These are phyloP conservation scores for Onychostruthus taczanowskii DNA, from an alignment of 2,113 vertebrate genomes.

Conservation along the genomic window DNA sequence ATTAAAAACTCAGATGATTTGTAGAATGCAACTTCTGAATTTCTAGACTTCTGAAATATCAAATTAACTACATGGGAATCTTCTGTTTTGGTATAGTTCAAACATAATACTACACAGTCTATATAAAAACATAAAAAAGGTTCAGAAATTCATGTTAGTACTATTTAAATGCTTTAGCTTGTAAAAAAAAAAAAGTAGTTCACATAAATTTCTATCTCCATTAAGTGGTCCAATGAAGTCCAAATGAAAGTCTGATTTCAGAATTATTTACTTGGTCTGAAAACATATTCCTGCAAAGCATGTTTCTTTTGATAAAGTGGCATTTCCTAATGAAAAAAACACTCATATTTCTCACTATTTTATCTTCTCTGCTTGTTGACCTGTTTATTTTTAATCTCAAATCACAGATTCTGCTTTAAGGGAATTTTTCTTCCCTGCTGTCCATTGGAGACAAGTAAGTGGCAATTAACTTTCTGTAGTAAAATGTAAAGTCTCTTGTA, in stretches of 20 bases:
- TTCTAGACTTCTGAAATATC: neutral
- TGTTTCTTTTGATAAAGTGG: neutral
- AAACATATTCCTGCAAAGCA: neutral
- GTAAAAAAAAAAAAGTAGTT: neutral
- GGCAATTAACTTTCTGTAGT: neutral
- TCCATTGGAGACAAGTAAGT: neutral
- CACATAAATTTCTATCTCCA: neutral
- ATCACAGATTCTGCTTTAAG: neutral
- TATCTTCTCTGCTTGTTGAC: neutral
- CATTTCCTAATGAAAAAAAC: neutral
- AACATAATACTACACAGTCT: neutral
- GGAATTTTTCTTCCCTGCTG: neutral
- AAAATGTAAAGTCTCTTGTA: neutral
- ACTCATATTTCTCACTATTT: neutral
- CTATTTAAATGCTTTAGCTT: neutral
- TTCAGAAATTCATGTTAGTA: neutral
- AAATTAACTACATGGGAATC: neutral
- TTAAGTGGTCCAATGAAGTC: neutral
- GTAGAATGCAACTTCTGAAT: neutral
- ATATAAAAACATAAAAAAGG: neutral
- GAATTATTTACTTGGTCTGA: neutral
- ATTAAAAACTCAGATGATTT: neutral
- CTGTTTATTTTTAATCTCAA: conserved; percentile 2
- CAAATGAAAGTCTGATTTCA: conserved; percentile 7
- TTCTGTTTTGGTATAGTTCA: neutral